Base-by-base conservation (phyloP, 2,888 invertebrate species). In the Eilema sororculum region DNA sequence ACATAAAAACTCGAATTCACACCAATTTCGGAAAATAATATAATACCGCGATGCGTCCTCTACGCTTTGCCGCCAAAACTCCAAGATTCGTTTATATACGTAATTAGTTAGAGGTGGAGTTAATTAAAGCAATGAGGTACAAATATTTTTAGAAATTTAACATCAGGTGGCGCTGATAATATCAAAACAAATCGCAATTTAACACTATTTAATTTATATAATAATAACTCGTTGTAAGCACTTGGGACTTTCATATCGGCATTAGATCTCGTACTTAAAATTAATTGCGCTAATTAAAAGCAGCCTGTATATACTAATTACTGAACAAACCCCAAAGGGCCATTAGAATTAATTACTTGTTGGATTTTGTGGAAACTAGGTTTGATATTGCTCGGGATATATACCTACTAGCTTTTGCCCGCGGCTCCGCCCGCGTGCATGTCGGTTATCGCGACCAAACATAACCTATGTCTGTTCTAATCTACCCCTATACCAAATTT, bases 241-340 rank as follows among this genome's bases (percentile, higher is more conserved):
- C 52, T 52, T 2, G n/a, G 52, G 52, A n/a, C n/a, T 52, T 46
- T 46, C 20, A 52, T 52, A 52, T 52, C 52, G 52, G 52, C 52
- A 52, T 20, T 52, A 52, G n/a, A 52, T 52, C 52, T 52, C 16
- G 52, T n/a, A 52, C 52, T n/a, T 52, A 52, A n/a, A 52, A 52
- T n/a, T n/a, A n/a, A 52, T 52, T 52, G 52, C 52, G n/a, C 52
- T 52, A 52, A 52, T 52, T 52, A 52, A 52, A 52, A 52, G 52
- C 52, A n/a, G 52, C 25, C 57, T 58, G 57, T 58, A 58, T 58
- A 58, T n/a, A 52, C 52, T 52, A 9, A 52, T 52, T n/a, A n/a
- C 52, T 52, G 20, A 52, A 52, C n/a, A 52, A 52, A 20, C 52
- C 52, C 52, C 20, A 52, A 52, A 6, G 52, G n/a, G 52, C 52